These are phyloP conservation scores for Stomorhina lunata DNA, from an alignment of 2,888 invertebrate species.

Conservation along the genomic window DNA sequence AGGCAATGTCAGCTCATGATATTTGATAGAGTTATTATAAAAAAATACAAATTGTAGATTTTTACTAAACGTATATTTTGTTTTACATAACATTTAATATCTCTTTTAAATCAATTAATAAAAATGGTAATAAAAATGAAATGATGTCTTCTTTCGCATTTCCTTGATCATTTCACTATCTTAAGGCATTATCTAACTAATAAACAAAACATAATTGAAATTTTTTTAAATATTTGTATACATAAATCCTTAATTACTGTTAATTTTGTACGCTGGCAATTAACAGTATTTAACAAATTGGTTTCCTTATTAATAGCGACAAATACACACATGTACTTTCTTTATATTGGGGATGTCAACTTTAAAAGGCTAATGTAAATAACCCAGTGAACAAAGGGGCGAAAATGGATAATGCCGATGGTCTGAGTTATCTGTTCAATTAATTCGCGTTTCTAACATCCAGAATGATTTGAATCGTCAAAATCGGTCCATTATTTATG, in stretches of 20 bases:
- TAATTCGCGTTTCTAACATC: too few species aligned
- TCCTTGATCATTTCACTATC: conserved; percentile 42
- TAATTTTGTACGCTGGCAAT: conserved; percentile 33
- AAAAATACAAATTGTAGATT: too few species aligned
- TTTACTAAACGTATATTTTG: too few species aligned
- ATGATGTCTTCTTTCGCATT: conserved; percentile 16
- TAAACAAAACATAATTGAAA: background rate
- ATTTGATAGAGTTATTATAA: too few species aligned
- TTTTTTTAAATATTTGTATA: background rate
- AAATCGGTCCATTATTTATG: too few species aligned
- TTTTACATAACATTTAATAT: too few species aligned
- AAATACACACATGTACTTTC: background rate
- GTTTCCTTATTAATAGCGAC: conserved; percentile 49
- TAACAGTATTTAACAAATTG: conserved; percentile 38
- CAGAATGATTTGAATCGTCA: too few species aligned
- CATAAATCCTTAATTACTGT: conserved; percentile 38
- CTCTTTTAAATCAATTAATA: too few species aligned
- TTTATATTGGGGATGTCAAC: conserved; percentile 19
- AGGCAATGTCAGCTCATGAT: too few species aligned
- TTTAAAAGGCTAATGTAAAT: background rate
- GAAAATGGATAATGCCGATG: too few species aligned
- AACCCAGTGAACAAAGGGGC: too few species aligned
- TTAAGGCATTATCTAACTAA: conserved; percentile 32
- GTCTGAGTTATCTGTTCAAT: too few species aligned
- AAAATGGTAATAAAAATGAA: conserved; percentile 7